Evolutionary conservation across 2,113 vertebrate genomes (phyloP).

Genomic region (Butastur rufipennis): DNA sequence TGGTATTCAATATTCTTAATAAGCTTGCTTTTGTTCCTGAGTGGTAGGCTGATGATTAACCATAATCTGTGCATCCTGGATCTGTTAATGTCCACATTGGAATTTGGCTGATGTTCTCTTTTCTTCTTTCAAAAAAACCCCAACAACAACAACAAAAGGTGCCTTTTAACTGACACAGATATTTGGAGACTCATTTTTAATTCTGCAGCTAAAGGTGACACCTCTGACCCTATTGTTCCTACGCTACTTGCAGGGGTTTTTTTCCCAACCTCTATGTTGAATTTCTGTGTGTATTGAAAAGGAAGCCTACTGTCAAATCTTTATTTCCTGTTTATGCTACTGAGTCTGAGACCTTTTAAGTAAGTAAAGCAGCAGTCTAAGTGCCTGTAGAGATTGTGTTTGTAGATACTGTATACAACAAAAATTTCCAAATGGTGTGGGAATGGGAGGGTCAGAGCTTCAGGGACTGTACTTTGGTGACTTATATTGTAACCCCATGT

Average conservation of each 20-base stretch:
- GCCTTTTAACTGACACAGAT: background rate
- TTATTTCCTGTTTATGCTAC: background rate
- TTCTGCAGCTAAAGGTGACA: background rate
- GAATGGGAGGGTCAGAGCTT: background rate
- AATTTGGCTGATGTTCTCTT: background rate
- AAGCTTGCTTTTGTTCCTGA: background rate
- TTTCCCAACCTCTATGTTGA: background rate
- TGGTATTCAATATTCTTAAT: background rate
- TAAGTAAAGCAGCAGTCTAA: background rate
- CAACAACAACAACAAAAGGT: background rate
- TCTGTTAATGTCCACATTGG: background rate
- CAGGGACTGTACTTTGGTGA: background rate
- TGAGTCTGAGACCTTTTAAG: background rate
- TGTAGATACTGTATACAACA: background rate
- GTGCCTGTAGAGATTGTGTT: background rate
- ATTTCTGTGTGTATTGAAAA: background rate
- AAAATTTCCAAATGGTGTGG: background rate
- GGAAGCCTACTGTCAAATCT: background rate
- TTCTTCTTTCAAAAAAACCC: background rate
- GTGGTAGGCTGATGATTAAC: background rate
- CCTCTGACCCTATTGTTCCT: background rate
- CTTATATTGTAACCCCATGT: background rate
- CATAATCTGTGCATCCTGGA: background rate
- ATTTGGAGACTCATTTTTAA: background rate
- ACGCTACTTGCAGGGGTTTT: background rate